These are phyloP conservation scores for Hippocampus guttulatus DNA, from an alignment of 2,113 vertebrate species.

Conservation along the genomic window DNA sequence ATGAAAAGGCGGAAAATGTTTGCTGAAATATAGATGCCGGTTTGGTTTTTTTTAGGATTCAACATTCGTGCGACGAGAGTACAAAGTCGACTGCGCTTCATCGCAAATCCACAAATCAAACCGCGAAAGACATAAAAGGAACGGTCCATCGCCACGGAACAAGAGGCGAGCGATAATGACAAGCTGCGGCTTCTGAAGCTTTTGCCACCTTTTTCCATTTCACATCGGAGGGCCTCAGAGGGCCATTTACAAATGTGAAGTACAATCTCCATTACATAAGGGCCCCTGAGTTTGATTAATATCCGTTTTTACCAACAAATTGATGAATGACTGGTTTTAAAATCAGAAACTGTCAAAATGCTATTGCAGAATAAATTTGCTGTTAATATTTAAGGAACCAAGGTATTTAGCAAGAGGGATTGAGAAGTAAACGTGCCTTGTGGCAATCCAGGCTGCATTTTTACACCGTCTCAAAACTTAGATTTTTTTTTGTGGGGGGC, in stretches of 20 bases:
- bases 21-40: slow-evolving; percentile 74
- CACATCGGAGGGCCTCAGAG: neutral
- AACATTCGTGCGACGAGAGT: slow-evolving; percentile 72
- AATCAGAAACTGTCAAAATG: neutral
- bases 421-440: no score
- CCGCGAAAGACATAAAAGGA: neutral
- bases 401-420: no score
- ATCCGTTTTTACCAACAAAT: neutral
- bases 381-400: no score
- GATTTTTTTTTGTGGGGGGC: no score
- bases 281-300: neutral
- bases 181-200: slow-evolving; percentile 42
- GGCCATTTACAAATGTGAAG: neutral
- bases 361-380: no score
- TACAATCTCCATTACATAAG: neutral
- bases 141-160: slow-evolving; percentile 15
- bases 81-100: slow-evolving; percentile 64
- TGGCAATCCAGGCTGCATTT: no score
- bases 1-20: slow-evolving; percentile 61
- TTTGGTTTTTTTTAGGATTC: slow-evolving; percentile 54
- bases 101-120: slow-evolving; percentile 61
- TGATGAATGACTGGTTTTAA: neutral
- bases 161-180: slow-evolving; percentile 22
- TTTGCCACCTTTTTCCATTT: neutral
- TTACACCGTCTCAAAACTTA: no score